These are phyloP conservation scores for Clarias gariepinus DNA, from an alignment of 2,113 vertebrate species.

Conservation along the genomic window DNA sequence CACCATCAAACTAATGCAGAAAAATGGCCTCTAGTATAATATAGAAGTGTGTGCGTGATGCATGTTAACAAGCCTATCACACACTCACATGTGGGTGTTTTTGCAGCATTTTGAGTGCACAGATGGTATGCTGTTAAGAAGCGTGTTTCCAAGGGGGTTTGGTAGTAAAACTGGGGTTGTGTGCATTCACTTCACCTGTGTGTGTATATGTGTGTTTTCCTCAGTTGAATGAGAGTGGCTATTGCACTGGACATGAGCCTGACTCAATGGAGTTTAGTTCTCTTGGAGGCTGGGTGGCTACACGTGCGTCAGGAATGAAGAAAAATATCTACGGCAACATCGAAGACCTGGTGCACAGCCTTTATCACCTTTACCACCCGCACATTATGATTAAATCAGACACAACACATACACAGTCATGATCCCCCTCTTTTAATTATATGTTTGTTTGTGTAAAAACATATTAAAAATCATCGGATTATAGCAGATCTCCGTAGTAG, in stretches of 20 bases:
- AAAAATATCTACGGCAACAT: conserved; percentile 99
- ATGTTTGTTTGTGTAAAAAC: no score
- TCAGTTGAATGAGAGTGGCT: conserved; percentile 93
- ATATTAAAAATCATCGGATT: no score
- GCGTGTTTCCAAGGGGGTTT: conserved; percentile 79
- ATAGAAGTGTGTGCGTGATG: conserved; percentile 79
- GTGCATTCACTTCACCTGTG: conserved; percentile 20
- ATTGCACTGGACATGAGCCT: conserved; percentile 97
- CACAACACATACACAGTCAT: background rate
- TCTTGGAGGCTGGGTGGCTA: conserved; percentile 96
- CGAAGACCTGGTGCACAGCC: conserved; percentile 88
- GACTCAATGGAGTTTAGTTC: conserved; percentile 99
- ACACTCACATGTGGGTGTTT: conserved; percentile 59
- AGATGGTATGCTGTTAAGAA: conserved; percentile 88
- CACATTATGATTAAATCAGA: background rate
- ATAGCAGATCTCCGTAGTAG: no score
- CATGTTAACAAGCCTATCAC: conserved; percentile 76
- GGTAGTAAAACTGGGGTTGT: conserved; percentile 37
- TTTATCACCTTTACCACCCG: background rate
- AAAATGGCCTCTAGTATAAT: conserved; percentile 84
- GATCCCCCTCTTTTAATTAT: no score
- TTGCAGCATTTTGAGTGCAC: conserved; percentile 64
- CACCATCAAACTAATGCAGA: conserved; percentile 86
- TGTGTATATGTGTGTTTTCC: conserved; percentile 42
- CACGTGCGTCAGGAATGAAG: conserved; percentile 98